A percentile compares a stretch with the other conserved stretches of the same genome.
Conservation (phyloP, 2,113 vertebrate species). For the Ceyx melanurus region DNA sequence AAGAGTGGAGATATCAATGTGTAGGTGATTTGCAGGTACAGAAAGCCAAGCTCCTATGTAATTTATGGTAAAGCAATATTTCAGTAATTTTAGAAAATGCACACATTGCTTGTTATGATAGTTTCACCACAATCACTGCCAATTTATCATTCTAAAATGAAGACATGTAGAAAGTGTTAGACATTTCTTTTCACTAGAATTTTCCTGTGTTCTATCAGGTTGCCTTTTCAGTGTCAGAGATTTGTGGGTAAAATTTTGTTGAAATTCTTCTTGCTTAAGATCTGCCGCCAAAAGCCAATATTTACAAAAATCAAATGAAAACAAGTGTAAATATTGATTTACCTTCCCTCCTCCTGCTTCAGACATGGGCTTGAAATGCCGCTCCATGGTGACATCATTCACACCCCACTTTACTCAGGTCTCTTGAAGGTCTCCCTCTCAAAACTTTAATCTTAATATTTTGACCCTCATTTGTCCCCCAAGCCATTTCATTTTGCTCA, state of each 20-base stretch:
- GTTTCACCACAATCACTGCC: neutral
- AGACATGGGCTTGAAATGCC: neutral
- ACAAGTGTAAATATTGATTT: conserved; percentile 7
- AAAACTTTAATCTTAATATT: conserved; percentile 72
- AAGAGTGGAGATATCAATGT: neutral
- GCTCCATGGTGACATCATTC: conserved; percentile 14
- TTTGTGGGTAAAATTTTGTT: neutral
- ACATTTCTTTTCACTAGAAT: neutral
- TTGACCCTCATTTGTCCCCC: conserved; percentile 74
- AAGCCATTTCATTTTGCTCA: conserved; percentile 51
- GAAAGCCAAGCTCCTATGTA: neutral
- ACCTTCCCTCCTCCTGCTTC: conserved; percentile 6
- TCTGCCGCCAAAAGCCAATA: neutral
- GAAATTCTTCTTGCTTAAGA: neutral
- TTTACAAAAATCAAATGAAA: conserved; percentile 47
- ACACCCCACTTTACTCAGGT: neutral
- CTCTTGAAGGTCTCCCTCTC: conserved; percentile 45
- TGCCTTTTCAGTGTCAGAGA: neutral
- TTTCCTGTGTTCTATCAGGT: neutral
- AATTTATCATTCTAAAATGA: neutral
- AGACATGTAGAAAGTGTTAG: neutral
- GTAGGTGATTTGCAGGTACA: neutral
- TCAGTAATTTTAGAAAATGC: neutral
- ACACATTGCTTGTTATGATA: neutral
- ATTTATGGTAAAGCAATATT: neutral